These are phyloP conservation scores for Bubo blakistoni DNA, from an alignment of 2,113 vertebrate genomes.

Conservation along the genomic window DNA sequence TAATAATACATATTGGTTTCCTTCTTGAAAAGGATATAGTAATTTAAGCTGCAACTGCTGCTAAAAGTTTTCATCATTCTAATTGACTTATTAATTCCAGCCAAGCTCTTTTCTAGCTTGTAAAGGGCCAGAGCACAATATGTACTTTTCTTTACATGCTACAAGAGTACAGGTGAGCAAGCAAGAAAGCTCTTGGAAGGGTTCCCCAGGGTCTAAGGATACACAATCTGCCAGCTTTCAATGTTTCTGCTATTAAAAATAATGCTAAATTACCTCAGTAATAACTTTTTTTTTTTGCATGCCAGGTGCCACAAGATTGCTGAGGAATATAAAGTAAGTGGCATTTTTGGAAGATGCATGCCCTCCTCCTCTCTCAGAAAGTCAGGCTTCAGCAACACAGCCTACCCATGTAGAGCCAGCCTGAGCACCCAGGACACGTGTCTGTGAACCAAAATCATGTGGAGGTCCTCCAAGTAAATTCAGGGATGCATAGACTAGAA, in stretches of 20 bases:
- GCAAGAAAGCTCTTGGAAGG: background rate
- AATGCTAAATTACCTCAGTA: background rate
- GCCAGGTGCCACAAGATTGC: background rate
- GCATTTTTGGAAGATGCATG: background rate
- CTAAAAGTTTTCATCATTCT: background rate
- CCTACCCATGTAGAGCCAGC: background rate
- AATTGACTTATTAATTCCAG: background rate
- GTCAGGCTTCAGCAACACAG: background rate
- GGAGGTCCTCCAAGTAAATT: background rate
- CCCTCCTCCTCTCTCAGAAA: background rate
- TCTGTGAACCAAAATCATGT: background rate
- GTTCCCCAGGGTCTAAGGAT: background rate
- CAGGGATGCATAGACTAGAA: background rate
- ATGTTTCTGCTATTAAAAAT: background rate
- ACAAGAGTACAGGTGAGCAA: background rate
- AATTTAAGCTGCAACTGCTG: background rate
- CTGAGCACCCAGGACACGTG: background rate
- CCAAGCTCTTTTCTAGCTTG: background rate
- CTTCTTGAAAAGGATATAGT: background rate
- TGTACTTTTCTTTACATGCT: background rate
- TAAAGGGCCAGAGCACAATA: background rate
- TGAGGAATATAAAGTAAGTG: background rate
- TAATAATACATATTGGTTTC: background rate
- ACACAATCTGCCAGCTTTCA: background rate
- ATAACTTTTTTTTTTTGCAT: background rate